Base-by-base conservation (phyloP, 2,888 invertebrate genomes). In the Drosophila kambysellisi region DNA sequence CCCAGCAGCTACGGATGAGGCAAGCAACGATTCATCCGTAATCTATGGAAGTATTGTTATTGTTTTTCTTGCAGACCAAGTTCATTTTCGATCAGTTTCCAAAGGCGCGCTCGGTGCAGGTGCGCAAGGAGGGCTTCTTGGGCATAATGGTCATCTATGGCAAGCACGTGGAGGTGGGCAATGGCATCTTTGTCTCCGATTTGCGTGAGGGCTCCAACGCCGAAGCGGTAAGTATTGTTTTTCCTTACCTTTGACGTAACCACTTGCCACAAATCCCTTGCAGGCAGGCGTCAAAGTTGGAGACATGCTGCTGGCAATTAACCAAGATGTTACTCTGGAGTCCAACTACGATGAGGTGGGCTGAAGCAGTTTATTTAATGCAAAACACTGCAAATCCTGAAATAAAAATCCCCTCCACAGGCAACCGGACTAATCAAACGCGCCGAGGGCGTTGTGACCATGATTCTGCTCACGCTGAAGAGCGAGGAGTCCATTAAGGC, bases 141-240 rank as follows among this genome's bases (percentile, higher is more conserved):
- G 98, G 98, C 76, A 97, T 98, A 91, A 98, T 98, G 98, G 97
- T 98, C 91, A 98, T 98, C 93, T 98, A 98, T 92, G 98, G 98
- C 71, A 96, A 97, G 82, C 98, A 98, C 94, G 96, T 96, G 56
- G 98, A 98, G 93, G 96, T 98, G 43, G 98, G 98, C 32, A 96
- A 96, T 89, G 98, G 98, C 69, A 98, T 98, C 93, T 98, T 98
- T 94, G 96, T 98, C 83, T 98, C 98, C 6, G 98, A 98, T 93
- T 95, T 98, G 73, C 98, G 98, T 90, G 97, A 97, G 91, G 97
- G 97, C 87, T 97, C 98, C 86, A 96, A 96, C 29, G 98, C 98
- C 1, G 97, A 97, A 93, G 95, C 96, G 95, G 97, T 97, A 93
- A 82, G 78, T 75, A 3, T 0, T 7, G 11, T 29, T 6, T 1